Conservation (phyloP, 1,140 invertebrate genomes). For the Pteromalus puparum region DNA sequence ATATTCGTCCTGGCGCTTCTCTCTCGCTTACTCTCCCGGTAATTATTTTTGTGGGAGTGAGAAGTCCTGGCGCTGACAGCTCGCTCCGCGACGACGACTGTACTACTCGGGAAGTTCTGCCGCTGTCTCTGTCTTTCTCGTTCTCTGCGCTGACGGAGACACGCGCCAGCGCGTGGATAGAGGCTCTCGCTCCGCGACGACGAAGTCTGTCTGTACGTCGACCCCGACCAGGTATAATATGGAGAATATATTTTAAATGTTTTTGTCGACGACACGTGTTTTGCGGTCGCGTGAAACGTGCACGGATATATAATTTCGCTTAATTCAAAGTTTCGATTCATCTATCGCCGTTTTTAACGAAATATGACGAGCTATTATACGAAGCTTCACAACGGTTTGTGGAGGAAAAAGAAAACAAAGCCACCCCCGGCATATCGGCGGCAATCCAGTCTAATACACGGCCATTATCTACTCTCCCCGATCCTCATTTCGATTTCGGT, state of each 20-base stretch:
- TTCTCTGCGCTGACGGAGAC: slow-evolving; percentile 56
- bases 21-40: slow-evolving; percentile 53
- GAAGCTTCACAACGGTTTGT: no score
- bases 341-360: no score
- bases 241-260: neutral
- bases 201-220: neutral
- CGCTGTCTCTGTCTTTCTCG: slow-evolving; percentile 9
- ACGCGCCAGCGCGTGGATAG: slow-evolving; percentile 33
- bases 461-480: neutral
- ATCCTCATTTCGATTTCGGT: slow-evolving; percentile 13
- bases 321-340: no score
- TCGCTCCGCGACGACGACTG: slow-evolving; percentile 62
- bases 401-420: neutral
- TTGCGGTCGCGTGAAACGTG: neutral
- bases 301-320: no score
- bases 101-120: slow-evolving; percentile 55
- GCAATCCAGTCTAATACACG: slow-evolving; percentile 3
- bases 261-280: neutral
- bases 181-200: no score
- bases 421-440: neutral
- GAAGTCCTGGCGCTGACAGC: slow-evolving; percentile 71
- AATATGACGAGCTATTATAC: no score
- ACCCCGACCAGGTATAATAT: neutral
- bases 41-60: slow-evolving; percentile 73
- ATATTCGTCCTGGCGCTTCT: slow-evolving; percentile 27